Percentiles rank a stretch among this genome's conserved stretches.
Evolutionary conservation across 2,888 invertebrate genomes (phyloP).

Genomic region (Furcula furcula): DNA sequence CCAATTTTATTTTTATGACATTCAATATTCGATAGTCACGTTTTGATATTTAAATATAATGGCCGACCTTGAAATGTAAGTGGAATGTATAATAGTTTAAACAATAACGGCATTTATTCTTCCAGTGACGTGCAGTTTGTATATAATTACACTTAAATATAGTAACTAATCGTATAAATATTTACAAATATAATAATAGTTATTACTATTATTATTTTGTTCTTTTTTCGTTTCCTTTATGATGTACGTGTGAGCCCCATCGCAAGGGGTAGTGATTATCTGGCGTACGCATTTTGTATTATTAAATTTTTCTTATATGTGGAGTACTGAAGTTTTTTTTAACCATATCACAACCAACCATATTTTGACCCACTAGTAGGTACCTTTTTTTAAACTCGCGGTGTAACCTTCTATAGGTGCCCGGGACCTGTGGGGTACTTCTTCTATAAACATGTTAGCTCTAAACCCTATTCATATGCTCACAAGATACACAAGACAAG

Average conservation of each 20-base stretch:
- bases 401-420: too few species aligned
- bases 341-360: background rate
- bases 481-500: too few species aligned
- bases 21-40: conserved; percentile 20
- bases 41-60: conserved; percentile 10
- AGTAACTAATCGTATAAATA: conserved; percentile 46
- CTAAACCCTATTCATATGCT: too few species aligned
- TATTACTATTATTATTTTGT: conserved; percentile 30
- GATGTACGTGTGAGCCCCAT: conserved; percentile 37
- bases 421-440: too few species aligned
- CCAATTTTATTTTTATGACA: conserved; percentile 6
- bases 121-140: conserved; percentile 34
- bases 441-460: too few species aligned
- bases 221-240: conserved; percentile 35
- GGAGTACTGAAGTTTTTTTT: conserved; percentile 43
- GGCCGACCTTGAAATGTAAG: background rate
- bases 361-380: too few species aligned
- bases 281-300: conserved; percentile 74
- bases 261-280: conserved; percentile 37
- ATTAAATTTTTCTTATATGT: conserved; percentile 79
- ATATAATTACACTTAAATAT: conserved; percentile 47
- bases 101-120: conserved; percentile 21
- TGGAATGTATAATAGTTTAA: background rate
- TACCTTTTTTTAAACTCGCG: too few species aligned
- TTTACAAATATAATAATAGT: conserved; percentile 42